Conservation (phyloP, 1,140 invertebrate genomes). For the Papilio helenus region DNA sequence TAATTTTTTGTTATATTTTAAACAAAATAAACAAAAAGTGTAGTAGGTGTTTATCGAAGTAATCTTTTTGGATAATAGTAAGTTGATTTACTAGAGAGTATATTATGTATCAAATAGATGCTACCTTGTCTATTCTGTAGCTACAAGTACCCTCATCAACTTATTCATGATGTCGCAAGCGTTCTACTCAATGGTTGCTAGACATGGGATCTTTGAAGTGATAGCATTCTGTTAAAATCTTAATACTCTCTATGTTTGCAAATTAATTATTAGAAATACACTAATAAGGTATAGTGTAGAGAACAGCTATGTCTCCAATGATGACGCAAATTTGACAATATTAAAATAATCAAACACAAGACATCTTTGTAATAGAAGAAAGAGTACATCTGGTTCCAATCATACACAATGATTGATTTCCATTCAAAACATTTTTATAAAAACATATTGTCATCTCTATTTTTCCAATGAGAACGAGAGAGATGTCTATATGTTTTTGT, state of each 20-base stretch:
- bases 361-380: no score
- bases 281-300: no score
- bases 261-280: background rate
- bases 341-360: no score
- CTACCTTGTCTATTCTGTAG: background rate
- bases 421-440: no score
- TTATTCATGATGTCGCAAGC: background rate
- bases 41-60: no score
- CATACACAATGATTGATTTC: no score
- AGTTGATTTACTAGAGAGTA: background rate
- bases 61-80: no score
- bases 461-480: background rate
- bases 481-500: background rate
- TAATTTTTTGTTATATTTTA: no score
- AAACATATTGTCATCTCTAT: background rate
- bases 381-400: no score
- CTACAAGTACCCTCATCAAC: slow-evolving; percentile 7
- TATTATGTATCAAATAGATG: background rate
- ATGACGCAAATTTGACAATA: no score
- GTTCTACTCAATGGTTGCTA: background rate
- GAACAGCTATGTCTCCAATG: no score
- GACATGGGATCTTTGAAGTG: background rate
- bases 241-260: background rate
- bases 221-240: background rate
- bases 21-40: no score